Evolutionary conservation across 2,888 invertebrate species (phyloP), one percentile per base, ranked within the genome.

Genomic region (Brachypalpus laphriformis): DNA sequence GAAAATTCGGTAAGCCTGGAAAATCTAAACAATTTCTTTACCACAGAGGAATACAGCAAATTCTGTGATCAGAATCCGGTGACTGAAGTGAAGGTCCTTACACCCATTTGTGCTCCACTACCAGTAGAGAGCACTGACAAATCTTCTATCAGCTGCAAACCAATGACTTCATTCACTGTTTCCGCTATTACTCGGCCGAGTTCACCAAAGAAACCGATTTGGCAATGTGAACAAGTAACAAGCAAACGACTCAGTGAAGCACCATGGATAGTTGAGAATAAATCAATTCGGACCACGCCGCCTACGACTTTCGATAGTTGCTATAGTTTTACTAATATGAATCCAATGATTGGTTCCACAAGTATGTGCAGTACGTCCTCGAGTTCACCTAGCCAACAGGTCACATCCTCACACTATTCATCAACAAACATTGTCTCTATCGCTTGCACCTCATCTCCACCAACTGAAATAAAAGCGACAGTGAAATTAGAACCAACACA

Each of bases 1-100:
- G 75, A 87, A 28, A 76, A 63, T 20, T 75, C 83, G 4, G 88
- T 87, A 3, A 87, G 82, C 3, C 72, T 88, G 28, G 88, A 88
- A n/a, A 88, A 88, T 72, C 51, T 88, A 1, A 88, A 87, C 47
- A 87, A 87, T 28, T 88, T 88, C 28, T 88, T 88, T 49, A 83
- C 87, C 11, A 87, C 88, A 7, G 87, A 87, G 28, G 88, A 88
- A 18, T 88, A 88, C 56, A 87, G 75, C 25, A 82, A 85, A 37
- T 88, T 82, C 70, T 88, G 87, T 71, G 83, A 74, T 56, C 87
- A 86, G 70, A 80, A 65, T 70, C 28, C 76, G 28, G 68, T 56
- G 1, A 31, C 40, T 6, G 83, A 68, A 1, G 75, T 54, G 2
- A 85, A 81, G 20, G 8, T 74, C 7, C 22, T 40, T 3, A 49